Conservation (phyloP, 2,113 vertebrate genomes). For the Rafetus swinhoei region DNA sequence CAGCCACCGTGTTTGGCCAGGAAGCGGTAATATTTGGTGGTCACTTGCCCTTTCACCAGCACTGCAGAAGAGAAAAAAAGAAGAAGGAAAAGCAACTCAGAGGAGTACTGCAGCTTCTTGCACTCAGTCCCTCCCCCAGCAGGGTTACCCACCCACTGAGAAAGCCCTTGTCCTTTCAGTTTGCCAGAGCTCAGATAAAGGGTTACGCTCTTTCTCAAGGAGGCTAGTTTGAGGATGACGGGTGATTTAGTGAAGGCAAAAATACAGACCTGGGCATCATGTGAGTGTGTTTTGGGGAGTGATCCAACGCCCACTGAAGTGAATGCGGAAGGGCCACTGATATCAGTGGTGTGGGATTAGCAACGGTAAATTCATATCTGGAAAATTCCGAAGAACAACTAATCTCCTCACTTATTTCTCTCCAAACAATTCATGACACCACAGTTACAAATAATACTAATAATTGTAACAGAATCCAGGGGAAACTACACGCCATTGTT, state of each 20-base stretch:
- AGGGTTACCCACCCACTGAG: neutral
- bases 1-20: constrained; percentile 96
- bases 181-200: neutral
- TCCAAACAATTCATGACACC: neutral
- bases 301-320: neutral
- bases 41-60: constrained; percentile 97
- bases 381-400: neutral
- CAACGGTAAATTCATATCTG: neutral
- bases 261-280: neutral
- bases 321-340: neutral
- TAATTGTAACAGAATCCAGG: neutral
- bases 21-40: constrained; percentile 97
- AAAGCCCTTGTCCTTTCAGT: neutral
- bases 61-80: constrained; percentile 76
- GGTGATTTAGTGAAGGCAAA: neutral
- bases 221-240: neutral
- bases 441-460: neutral
- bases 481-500: neutral
- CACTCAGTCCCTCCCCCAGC: neutral
- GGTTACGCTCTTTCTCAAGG: neutral
- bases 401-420: neutral
- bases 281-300: neutral
- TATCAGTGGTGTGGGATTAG: neutral
- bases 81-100: neutral
- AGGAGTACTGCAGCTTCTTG: neutral